Evolutionary conservation across 2,888 invertebrate species (phyloP), one percentile per base, ranked within the genome.

Genomic region (Conops quadrifasciatus): DNA sequence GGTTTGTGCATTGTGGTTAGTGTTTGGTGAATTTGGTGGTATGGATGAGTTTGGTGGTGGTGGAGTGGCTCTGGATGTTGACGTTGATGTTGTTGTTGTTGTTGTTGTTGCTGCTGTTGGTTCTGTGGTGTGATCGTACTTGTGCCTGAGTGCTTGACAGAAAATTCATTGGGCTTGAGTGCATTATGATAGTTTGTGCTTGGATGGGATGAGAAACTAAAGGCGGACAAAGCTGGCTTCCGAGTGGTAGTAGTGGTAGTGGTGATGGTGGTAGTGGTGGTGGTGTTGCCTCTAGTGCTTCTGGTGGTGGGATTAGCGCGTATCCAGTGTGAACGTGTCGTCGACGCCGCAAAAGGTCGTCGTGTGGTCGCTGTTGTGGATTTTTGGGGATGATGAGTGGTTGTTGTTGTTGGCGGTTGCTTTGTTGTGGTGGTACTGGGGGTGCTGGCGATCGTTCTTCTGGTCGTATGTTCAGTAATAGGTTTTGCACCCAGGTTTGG

Each of bases 311-410:
- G 69, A 43, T 75, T 70, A 11, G 74, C 76, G 45, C 76, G 75
- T 24, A 77, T 64, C 77, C 77, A 77, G 49, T 75, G 75, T 9
- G 70, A 71, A 59, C 71, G 70, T 9, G 30, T n/a, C 24, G 75
- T 72, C 1, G 77, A 70, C 9, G 62, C 21, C 11, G 63, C 62
- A 7, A 74, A 51, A 56, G 59, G 59, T 56, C 71, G 72, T 63
- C 75, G 73, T 45, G 74, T 76, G 56, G 76, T 70, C 1, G 71
- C 74, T n/a, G 63, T 74, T 47, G 75, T 75, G 30, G 77, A 78
- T 0, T 77, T 75, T 1, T 51, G 72, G 2, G 53, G 62, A n/a
- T 56, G 49, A 15, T 51, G 68, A 13, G 70, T 72, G 24, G 70
- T 67, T 7, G 43, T 53, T 19, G 77, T 76, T 1, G 78, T 77